phyloP scores from a whole-genome alignment of 1,140 invertebrate genomes.

The Planococcus citri region DNA sequence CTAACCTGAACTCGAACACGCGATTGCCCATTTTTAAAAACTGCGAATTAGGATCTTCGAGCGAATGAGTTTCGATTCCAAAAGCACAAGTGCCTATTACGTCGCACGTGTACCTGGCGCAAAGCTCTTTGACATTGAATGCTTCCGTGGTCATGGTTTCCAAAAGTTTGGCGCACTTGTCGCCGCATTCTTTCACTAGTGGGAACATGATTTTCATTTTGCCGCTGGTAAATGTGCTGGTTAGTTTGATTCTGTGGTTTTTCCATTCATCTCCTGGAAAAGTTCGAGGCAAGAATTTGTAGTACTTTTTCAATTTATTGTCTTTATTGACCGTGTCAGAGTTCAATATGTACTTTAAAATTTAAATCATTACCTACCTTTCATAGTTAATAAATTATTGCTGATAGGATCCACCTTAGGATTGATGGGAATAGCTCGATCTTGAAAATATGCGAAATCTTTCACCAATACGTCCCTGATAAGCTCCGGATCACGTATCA shows the following conservation, averaged over 20 bases:
- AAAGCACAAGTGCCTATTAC: constrained; percentile 33
- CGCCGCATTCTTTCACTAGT: constrained; percentile 31
- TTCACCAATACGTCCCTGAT: constrained; percentile 39
- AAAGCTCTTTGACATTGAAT: no score
- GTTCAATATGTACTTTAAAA: no score
- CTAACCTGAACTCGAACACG: no score
- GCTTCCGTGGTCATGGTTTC: no score
- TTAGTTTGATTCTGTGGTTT: constrained; percentile 37
- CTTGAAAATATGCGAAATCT: constrained; percentile 37
- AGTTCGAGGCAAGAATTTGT: no score
- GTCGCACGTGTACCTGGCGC: constrained; percentile 24
- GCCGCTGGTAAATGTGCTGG: constrained; percentile 42
- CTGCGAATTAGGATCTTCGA: constrained; percentile 29
- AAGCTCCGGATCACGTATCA: constrained; percentile 36
- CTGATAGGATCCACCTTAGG: constrained; percentile 40
- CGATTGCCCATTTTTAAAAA: constrained; percentile 29
- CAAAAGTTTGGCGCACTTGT: no score
- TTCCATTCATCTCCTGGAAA: constrained; percentile 34
- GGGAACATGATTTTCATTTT: constrained; percentile 44
- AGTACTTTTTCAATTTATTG: no score
- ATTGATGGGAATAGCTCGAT: constrained; percentile 33
- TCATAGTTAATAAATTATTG: constrained; percentile 39
- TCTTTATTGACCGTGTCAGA: no score
- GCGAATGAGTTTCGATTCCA: constrained; percentile 31
- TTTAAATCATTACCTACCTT: no score